Conservation (phyloP, 1,140 invertebrate genomes). For the Catajapyx aquilonaris region DNA sequence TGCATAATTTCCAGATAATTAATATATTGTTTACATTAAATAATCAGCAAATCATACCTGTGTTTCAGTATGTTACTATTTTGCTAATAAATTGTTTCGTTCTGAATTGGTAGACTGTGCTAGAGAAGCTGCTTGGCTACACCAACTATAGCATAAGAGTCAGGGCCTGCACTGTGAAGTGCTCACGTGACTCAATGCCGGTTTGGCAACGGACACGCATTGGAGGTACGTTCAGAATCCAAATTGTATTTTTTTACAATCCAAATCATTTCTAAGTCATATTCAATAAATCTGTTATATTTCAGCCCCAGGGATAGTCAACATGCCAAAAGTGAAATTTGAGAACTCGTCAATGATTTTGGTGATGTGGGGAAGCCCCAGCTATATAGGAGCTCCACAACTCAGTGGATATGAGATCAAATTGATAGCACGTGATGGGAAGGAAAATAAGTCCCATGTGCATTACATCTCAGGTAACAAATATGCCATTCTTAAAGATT, state of each 20-base stretch:
- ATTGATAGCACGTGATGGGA: background rate
- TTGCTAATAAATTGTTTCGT: too few species aligned
- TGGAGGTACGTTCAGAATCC: conserved; percentile 22
- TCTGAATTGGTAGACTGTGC: conserved; percentile 11
- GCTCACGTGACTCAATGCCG: conserved; percentile 26
- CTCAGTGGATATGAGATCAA: conserved; percentile 29
- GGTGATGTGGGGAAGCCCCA: conserved; percentile 34
- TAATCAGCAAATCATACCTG: too few species aligned
- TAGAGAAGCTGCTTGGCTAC: conserved; percentile 21
- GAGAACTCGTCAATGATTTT: conserved; percentile 23
- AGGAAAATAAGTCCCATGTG: background rate
- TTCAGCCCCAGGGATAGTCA: conserved; percentile 24
- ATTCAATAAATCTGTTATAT: conserved; percentile 5
- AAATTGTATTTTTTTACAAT: conserved; percentile 1
- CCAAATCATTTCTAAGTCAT: conserved; percentile 2
- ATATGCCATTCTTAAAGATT: too few species aligned
- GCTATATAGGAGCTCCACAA: conserved; percentile 33
- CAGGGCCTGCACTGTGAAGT: conserved; percentile 43
- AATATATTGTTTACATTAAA: too few species aligned
- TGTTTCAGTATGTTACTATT: too few species aligned
- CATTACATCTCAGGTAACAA: conserved; percentile 1
- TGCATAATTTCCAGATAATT: too few species aligned
- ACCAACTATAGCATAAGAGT: conserved; percentile 41
- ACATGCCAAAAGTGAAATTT: conserved; percentile 24
- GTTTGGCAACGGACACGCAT: conserved; percentile 31